Percentiles rank a stretch among this genome's conserved stretches.
phyloP scores from a whole-genome alignment of 1,140 invertebrate species.

The Brachionus paranguensis region DNA sequence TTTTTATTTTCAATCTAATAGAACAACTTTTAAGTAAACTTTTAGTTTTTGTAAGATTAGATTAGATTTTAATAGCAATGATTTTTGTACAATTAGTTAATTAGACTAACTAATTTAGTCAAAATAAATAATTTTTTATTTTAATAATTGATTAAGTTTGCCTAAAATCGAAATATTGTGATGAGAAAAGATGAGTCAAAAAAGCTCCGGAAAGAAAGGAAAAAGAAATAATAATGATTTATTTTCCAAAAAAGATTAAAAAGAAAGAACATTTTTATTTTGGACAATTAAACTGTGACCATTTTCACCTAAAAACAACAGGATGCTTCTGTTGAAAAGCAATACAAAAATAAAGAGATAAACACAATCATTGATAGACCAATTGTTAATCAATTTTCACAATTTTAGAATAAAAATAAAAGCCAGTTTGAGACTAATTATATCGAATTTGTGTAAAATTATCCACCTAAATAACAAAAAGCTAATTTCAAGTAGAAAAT shows the following conservation, averaged over 20 bases:
- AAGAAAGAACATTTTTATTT: neutral
- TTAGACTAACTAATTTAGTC: too few species aligned
- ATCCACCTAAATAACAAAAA: neutral
- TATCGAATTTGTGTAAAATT: slow-evolving; percentile 8
- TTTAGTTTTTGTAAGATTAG: too few species aligned
- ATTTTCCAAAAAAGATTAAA: neutral
- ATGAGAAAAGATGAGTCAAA: too few species aligned
- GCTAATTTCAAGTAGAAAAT: neutral
- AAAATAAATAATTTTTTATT: too few species aligned
- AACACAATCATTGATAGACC: neutral
- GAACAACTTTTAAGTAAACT: too few species aligned
- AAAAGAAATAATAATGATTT: too few species aligned
- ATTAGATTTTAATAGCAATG: too few species aligned
- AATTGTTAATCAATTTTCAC: slow-evolving; percentile 31
- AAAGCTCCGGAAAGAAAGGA: too few species aligned
- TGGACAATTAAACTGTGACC: neutral
- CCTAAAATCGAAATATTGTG: too few species aligned
- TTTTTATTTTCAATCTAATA: too few species aligned
- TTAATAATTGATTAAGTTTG: too few species aligned
- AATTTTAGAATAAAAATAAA: neutral
- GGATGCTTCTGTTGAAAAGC: neutral
- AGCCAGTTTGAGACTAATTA: slow-evolving; percentile 21
- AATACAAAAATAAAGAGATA: neutral
- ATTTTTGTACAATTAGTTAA: too few species aligned
- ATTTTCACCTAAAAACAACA: slow-evolving; percentile 22